Percentiles rank a stretch among this genome's conserved stretches.
Evolutionary conservation across 2,113 vertebrate species (phyloP).

Genomic region (Dendropsophus ebraccatus): DNA sequence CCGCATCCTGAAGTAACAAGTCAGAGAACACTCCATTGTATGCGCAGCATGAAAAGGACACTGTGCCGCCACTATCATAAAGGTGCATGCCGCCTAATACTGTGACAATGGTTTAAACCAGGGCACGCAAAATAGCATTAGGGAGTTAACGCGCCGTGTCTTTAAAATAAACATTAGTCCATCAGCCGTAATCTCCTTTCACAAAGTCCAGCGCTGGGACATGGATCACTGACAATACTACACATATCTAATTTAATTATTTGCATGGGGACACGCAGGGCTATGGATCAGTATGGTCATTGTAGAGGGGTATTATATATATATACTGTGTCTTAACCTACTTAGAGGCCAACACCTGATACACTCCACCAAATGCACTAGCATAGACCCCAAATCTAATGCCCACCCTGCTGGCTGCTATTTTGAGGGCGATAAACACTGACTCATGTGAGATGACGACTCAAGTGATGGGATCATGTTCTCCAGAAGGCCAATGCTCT

Average conservation of each 20-base stretch:
- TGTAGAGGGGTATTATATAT: not conserved
- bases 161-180: slow-evolving; percentile 43
- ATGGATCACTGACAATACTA: slow-evolving; percentile 14
- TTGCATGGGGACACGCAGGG: not conserved
- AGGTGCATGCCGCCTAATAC: not conserved
- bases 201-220: not conserved
- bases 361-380: not conserved
- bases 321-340: not conserved
- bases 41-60: not conserved
- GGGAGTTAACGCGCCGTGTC: not conserved
- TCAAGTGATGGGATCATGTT: slow-evolving; percentile 30
- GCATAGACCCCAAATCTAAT: not conserved
- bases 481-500: not conserved
- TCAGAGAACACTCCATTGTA: not conserved
- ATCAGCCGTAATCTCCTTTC: slow-evolving; percentile 20
- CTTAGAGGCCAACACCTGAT: not conserved
- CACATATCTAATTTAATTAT: slow-evolving; percentile 20
- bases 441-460: not conserved
- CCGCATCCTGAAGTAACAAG: not conserved
- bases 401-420: slow-evolving; percentile 26
- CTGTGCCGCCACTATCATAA: not conserved
- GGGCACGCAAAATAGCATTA: not conserved
- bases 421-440: slow-evolving; percentile 22
- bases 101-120: not conserved
- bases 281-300: not conserved